Conservation (phyloP, 1,140 invertebrate species). For the Drosophila repleta region DNA sequence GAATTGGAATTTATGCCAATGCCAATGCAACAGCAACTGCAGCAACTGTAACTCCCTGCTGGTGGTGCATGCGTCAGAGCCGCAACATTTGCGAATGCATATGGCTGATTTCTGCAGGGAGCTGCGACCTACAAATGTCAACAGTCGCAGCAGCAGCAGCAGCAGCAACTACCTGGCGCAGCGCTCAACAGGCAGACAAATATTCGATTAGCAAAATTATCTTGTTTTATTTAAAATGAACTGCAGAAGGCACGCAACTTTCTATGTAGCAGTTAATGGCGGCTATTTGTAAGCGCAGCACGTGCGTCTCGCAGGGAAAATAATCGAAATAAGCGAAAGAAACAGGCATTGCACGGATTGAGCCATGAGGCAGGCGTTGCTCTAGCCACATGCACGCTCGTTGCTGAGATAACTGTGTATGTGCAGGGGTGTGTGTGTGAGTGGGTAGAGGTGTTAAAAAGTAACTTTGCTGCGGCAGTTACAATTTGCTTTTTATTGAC, state of each 20-base stretch:
- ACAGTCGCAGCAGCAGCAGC: conserved; percentile 9
- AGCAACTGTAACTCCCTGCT: conserved; percentile 10
- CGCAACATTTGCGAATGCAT: conserved; percentile 42
- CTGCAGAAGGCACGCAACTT: conserved; percentile 40
- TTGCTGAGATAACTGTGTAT: conserved; percentile 10
- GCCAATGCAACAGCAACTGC: conserved; percentile 19
- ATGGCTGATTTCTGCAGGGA: conserved; percentile 64
- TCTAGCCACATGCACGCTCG: conserved; percentile 51
- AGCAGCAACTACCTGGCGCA: background rate
- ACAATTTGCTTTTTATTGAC: conserved; percentile 83
- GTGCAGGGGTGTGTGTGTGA: conserved; percentile 17
- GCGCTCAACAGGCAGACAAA: conserved; percentile 29
- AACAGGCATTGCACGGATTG: conserved; percentile 3
- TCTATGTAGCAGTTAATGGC: background rate
- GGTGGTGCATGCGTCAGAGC: conserved; percentile 20
- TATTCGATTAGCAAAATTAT: conserved; percentile 70
- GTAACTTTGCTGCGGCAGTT: conserved; percentile 75
- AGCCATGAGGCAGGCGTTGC: conserved; percentile 5
- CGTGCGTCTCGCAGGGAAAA: conserved; percentile 62
- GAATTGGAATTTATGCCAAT: conserved; percentile 69
- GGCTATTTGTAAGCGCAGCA: conserved; percentile 66
- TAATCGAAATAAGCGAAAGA: conserved; percentile 70
- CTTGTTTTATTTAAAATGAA: conserved; percentile 73
- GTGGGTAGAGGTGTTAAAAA: conserved; percentile 71
- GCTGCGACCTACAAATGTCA: conserved; percentile 16